These are phyloP conservation scores for Globia sparganii DNA, from an alignment of 2,888 invertebrate genomes.

Conservation along the genomic window DNA sequence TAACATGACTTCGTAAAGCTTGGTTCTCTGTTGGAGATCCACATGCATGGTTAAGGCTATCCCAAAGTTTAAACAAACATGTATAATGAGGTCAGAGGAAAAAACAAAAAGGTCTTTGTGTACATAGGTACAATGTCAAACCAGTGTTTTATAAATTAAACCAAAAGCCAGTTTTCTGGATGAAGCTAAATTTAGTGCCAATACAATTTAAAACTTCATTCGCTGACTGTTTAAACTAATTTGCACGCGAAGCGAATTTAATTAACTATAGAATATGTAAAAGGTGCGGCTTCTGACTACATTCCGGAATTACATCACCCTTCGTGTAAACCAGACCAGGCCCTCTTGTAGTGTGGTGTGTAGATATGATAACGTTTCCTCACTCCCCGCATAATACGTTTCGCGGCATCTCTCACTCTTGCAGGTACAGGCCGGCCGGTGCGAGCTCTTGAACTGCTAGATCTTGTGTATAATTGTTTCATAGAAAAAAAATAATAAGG, in stretches of 20 bases:
- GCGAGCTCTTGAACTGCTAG: too few relatives aligned
- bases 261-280: slow-evolving; percentile 25
- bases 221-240: not conserved
- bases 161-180: not conserved
- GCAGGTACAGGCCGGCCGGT: too few relatives aligned
- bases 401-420: too few relatives aligned
- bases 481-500: too few relatives aligned
- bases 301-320: slow-evolving; percentile 31
- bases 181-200: not conserved
- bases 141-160: not conserved
- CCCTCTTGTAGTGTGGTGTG: too few relatives aligned
- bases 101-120: not conserved
- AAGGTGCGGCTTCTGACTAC: slow-evolving; percentile 25
- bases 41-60: too few relatives aligned
- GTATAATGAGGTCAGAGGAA: slow-evolving; percentile 8
- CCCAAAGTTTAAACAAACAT: not conserved
- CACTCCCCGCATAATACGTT: too few relatives aligned
- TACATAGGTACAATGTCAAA: not conserved
- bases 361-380: too few relatives aligned
- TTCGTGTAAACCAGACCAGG: slow-evolving; percentile 25
- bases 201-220: not conserved
- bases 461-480: too few relatives aligned
- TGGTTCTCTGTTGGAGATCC: not conserved
- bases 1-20: not conserved
- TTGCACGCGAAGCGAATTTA: slow-evolving; percentile 11